phyloP scores from a whole-genome alignment of 53 echinoderm and acorn worm species.

The Henricia sp. region DNA sequence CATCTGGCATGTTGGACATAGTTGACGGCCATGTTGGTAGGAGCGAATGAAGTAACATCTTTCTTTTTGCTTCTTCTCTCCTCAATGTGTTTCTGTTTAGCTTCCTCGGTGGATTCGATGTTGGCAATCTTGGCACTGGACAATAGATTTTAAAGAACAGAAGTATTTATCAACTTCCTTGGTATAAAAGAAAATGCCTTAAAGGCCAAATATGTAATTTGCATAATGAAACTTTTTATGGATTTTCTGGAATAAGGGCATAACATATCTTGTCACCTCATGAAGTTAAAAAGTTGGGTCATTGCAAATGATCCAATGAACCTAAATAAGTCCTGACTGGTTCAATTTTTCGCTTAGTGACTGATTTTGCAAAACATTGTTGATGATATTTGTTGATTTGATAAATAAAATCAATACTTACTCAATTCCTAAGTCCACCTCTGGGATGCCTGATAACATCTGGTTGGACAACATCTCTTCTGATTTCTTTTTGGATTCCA shows the following conservation, averaged over 20 bases:
- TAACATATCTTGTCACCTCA: too few species aligned
- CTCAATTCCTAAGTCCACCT: constrained; percentile 96
- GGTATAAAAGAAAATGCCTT: too few species aligned
- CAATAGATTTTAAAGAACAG: too few species aligned
- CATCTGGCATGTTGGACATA: constrained; percentile 98
- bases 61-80: constrained; percentile 90
- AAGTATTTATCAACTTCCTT: too few species aligned
- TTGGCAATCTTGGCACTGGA: constrained; percentile 90
- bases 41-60: constrained; percentile 88
- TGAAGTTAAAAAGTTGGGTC: too few species aligned
- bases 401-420: constrained; percentile 50
- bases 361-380: too few species aligned
- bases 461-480: constrained; percentile 99
- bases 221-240: too few species aligned
- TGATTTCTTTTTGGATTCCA: constrained; percentile 79
- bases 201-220: too few species aligned
- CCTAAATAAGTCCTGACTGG: too few species aligned
- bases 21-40: constrained; percentile 99
- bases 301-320: too few species aligned
- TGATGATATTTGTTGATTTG: background rate
- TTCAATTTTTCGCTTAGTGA: too few species aligned
- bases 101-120: constrained; percentile 92
- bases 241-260: too few species aligned
- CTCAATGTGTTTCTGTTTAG: constrained; percentile 88
- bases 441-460: constrained; percentile 98